Evolutionary conservation across 2,797 vertebrate genomes (phyloP).

Genomic region (Astyanax mexicanus): DNA sequence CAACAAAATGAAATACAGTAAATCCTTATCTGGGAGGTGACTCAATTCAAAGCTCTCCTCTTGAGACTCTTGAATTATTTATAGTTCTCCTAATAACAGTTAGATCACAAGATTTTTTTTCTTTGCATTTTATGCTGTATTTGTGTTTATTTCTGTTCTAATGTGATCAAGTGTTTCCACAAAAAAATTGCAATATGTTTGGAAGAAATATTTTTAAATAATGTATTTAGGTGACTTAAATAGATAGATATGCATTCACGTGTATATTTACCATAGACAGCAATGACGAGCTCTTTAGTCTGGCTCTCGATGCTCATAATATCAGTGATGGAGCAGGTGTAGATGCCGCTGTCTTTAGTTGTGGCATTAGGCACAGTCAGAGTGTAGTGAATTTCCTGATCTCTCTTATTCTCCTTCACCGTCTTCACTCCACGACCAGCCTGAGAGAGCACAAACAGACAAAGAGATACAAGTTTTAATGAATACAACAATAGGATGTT

Average conservation of each 20-base stretch:
- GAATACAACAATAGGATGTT: not conserved
- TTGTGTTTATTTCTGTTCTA: too few species aligned
- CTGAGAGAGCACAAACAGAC: conserved; percentile 62
- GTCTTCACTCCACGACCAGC: conserved; percentile 70
- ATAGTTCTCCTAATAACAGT: too few species aligned
- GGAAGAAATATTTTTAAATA: too few species aligned
- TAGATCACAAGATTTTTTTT: too few species aligned
- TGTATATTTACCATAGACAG: conserved; percentile 85
- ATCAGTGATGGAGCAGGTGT: conserved; percentile 90
- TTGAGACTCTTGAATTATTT: too few species aligned
- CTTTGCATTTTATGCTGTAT: too few species aligned
- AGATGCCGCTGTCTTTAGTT: conserved; percentile 91
- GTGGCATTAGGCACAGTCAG: conserved; percentile 88
- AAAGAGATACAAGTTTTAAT: conserved; percentile 12
- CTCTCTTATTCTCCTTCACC: conserved; percentile 74
- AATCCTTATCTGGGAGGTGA: too few species aligned
- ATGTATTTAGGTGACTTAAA: too few species aligned
- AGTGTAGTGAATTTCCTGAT: conserved; percentile 84
- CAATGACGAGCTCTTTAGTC: conserved; percentile 85
- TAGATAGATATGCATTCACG: not conserved
- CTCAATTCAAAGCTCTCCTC: too few species aligned
- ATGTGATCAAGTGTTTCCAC: too few species aligned
- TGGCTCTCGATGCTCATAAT: conserved; percentile 86
- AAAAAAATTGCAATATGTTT: too few species aligned
- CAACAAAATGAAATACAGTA: too few species aligned